Evolutionary conservation across 2,888 invertebrate species (phyloP).

Genomic region (Stratiomys singularior): DNA sequence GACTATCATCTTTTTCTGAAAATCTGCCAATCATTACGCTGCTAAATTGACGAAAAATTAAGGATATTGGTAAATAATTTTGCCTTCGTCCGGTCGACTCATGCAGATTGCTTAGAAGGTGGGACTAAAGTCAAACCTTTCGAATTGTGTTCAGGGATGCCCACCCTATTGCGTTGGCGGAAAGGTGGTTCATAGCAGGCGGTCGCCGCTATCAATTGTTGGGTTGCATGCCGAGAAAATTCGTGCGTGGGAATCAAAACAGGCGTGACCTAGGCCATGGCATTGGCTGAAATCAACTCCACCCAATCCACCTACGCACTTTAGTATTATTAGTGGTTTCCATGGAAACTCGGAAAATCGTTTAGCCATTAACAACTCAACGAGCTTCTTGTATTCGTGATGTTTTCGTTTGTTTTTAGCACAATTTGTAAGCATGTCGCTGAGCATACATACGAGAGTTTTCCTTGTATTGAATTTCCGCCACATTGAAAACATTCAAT

Average conservation of each 20-base stretch:
- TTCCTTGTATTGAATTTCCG: neutral
- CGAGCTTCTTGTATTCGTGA: neutral
- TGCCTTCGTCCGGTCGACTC: no score
- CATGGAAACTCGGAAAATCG: conserved; percentile 43
- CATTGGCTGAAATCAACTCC: conserved; percentile 49
- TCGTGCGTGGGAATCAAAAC: conserved; percentile 54
- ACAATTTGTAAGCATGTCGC: neutral
- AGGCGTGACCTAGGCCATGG: conserved; percentile 60
- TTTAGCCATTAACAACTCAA: neutral
- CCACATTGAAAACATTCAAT: neutral
- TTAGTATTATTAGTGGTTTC: conserved; percentile 27
- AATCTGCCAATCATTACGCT: neutral
- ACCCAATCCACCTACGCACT: conserved; percentile 51
- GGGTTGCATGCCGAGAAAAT: neutral
- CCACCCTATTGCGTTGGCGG: conserved; percentile 42
- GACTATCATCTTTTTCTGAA: neutral
- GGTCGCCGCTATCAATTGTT: neutral
- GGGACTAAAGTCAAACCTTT: neutral
- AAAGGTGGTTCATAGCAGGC: neutral
- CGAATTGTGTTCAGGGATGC: neutral
- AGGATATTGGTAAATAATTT: neutral
- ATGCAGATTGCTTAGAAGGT: neutral
- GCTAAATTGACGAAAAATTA: neutral
- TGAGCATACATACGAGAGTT: neutral
- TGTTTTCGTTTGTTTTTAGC: neutral